Evolutionary conservation across 1,140 invertebrate species (phyloP).

Genomic region (Oscheius sp.): DNA sequence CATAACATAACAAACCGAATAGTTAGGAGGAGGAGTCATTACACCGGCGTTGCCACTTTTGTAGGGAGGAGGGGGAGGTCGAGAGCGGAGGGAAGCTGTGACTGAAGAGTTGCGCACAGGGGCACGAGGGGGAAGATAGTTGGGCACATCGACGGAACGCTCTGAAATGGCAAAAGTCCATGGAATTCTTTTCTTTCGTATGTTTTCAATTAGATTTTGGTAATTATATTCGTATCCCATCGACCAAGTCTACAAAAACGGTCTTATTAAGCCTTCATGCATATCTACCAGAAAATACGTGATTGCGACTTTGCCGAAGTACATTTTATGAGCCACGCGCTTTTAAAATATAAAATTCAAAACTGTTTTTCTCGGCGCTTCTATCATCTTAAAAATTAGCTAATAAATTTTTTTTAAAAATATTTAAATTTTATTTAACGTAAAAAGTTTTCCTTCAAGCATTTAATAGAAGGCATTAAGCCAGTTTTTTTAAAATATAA

Average conservation of each 20-base stretch:
- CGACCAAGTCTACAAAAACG: not conserved
- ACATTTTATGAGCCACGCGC: too few relatives aligned
- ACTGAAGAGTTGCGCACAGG: slow-evolving; percentile 21
- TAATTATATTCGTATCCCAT: too few relatives aligned
- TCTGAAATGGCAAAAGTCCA: not conserved
- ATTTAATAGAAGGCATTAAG: too few relatives aligned
- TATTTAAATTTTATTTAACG: too few relatives aligned
- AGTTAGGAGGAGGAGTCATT: not conserved
- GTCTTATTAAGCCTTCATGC: not conserved
- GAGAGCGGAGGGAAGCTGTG: slow-evolving; percentile 12
- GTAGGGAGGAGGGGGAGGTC: slow-evolving; percentile 21
- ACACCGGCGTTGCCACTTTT: not conserved
- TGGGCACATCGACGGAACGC: not conserved
- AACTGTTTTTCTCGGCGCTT: too few relatives aligned
- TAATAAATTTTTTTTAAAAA: too few relatives aligned
- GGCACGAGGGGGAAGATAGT: slow-evolving; percentile 21
- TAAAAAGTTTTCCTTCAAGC: too few relatives aligned
- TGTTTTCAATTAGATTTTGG: not conserved
- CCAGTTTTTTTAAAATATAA: too few relatives aligned
- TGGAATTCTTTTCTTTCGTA: not conserved
- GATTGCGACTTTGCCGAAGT: too few relatives aligned
- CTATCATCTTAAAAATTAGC: too few relatives aligned
- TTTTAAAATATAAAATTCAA: not conserved
- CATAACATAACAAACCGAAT: not conserved
- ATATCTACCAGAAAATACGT: too few relatives aligned